Evolutionary conservation across 2,888 invertebrate genomes (phyloP).

Genomic region (Orthosia cruda): DNA sequence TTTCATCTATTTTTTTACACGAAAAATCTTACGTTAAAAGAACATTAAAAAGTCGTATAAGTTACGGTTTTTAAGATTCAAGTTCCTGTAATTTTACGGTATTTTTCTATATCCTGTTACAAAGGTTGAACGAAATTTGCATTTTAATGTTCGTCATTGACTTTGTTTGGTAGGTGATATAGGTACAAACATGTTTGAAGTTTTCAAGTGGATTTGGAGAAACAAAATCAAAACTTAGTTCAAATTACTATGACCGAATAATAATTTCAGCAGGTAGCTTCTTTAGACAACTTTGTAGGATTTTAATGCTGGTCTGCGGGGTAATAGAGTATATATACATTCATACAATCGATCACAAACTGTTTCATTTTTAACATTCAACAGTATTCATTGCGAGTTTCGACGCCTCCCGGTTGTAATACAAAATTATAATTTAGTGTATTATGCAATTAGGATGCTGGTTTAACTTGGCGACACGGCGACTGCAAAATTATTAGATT

Average conservation of each 20-base stretch:
- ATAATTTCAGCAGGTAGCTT: no score
- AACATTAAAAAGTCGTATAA: conserved; percentile 38
- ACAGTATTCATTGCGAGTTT: no score
- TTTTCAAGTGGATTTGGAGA: not conserved
- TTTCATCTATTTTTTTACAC: conserved; percentile 61
- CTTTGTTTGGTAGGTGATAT: not conserved
- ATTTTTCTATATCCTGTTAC: conserved; percentile 42
- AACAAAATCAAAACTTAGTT: not conserved
- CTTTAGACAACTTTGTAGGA: no score
- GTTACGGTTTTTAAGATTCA: not conserved
- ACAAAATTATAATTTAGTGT: no score
- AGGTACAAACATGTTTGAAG: not conserved
- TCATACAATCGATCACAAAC: no score
- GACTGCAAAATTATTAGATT: no score
- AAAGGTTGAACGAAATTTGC: conserved; percentile 11
- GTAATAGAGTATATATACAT: no score
- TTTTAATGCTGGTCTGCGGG: no score
- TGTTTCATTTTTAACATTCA: no score
- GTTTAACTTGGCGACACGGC: no score
- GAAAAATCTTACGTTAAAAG: conserved; percentile 50
- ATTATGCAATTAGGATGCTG: no score
- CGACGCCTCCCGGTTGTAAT: no score
- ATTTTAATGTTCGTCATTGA: conserved; percentile 2
- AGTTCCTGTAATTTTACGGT: conserved; percentile 52
- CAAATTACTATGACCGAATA: not conserved